Percentiles rank a stretch among this genome's conserved stretches.
Evolutionary conservation across 2,113 vertebrate genomes (phyloP).

Genomic region (Pyrgilauda ruficollis): DNA sequence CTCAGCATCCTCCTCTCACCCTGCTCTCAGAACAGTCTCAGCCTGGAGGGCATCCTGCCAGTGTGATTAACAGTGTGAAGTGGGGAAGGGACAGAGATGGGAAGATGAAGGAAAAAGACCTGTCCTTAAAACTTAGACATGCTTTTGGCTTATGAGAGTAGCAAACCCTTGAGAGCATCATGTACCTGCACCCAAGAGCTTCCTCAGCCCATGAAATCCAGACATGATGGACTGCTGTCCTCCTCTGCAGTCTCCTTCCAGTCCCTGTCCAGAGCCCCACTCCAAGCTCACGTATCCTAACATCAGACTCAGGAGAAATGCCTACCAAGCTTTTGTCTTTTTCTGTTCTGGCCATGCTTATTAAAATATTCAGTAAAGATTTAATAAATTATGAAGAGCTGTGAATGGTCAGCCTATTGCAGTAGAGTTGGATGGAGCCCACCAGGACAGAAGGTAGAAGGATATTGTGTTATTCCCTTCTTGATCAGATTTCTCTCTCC

Average conservation of each 20-base stretch:
- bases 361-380: background rate
- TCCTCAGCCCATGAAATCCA: background rate
- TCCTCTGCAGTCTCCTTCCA: background rate
- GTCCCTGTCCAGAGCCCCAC: background rate
- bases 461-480: background rate
- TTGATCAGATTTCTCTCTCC: background rate
- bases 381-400: background rate
- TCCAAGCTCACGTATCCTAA: background rate
- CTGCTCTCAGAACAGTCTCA: slow-evolving; percentile 30
- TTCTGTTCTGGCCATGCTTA: background rate
- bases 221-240: background rate
- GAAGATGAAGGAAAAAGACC: background rate
- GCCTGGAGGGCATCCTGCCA: slow-evolving; percentile 38
- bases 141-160: background rate
- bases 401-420: background rate
- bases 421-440: background rate
- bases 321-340: background rate
- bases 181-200: background rate
- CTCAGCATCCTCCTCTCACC: slow-evolving; percentile 33
- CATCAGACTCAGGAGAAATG: background rate
- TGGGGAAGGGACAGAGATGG: background rate
- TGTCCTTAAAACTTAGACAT: background rate
- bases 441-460: background rate
- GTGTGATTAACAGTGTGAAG: slow-evolving; percentile 31
- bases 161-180: background rate